Percentiles rank a stretch among this genome's conserved stretches.
These are phyloP conservation scores for Diprion similis DNA, from an alignment of 1,140 invertebrate genomes.

Conservation along the genomic window DNA sequence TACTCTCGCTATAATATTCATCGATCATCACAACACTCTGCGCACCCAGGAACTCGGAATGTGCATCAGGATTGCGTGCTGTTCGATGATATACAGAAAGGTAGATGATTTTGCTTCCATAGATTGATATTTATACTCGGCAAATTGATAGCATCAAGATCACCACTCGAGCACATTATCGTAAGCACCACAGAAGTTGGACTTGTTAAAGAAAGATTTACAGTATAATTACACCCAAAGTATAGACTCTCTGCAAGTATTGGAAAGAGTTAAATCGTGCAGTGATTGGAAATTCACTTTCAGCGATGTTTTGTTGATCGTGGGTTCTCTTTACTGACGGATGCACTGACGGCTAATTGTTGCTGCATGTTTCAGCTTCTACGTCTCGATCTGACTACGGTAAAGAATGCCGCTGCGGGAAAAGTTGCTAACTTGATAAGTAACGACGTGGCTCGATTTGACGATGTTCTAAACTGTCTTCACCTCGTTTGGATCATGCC, in stretches of 20 bases:
- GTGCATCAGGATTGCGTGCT: slow-evolving; percentile 66
- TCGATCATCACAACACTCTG: slow-evolving; percentile 59
- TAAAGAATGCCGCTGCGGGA: slow-evolving; percentile 75
- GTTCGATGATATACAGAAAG: slow-evolving; percentile 70
- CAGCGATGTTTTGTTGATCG: background rate
- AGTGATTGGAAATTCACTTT: too few relatives aligned
- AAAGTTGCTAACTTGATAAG: slow-evolving; percentile 87
- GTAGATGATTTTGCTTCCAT: slow-evolving; percentile 29
- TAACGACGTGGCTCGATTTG: slow-evolving; percentile 75
- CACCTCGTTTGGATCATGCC: slow-evolving; percentile 61
- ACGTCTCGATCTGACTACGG: slow-evolving; percentile 67
- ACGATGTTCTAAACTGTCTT: slow-evolving; percentile 61
- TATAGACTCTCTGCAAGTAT: too few relatives aligned
- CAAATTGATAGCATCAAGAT: too few relatives aligned
- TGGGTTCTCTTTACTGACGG: slow-evolving; percentile 30
- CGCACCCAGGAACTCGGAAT: slow-evolving; percentile 64
- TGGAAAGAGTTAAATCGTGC: too few relatives aligned
- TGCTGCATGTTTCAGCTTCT: slow-evolving; percentile 63
- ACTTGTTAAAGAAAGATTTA: too few relatives aligned
- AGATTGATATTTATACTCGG: background rate
- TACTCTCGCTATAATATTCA: slow-evolving; percentile 42
- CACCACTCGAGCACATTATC: too few relatives aligned
- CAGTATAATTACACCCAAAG: too few relatives aligned
- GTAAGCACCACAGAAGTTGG: too few relatives aligned
- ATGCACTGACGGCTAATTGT: too few relatives aligned